These are phyloP conservation scores for Phymatocera aterrima DNA, from an alignment of 2,888 invertebrate species.

Conservation along the genomic window DNA sequence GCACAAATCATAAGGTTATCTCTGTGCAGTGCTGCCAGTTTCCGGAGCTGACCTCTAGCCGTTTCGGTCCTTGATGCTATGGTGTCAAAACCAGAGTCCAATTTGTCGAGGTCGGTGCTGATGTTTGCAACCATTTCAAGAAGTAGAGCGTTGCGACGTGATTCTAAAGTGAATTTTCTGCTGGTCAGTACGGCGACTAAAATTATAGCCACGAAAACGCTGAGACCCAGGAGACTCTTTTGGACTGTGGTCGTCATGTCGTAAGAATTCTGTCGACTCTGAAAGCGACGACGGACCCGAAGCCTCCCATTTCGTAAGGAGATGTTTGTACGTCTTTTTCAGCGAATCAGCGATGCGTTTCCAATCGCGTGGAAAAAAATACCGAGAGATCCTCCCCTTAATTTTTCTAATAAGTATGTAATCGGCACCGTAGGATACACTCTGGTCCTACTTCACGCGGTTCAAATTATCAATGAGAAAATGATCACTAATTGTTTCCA, in stretches of 20 bases:
- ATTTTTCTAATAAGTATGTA: too few species aligned
- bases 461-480: background rate
- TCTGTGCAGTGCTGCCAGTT: conserved; percentile 56
- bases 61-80: conserved; percentile 57
- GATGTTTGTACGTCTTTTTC: too few species aligned
- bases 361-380: too few species aligned
- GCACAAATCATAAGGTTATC: conserved; percentile 60
- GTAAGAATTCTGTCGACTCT: background rate
- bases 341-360: too few species aligned
- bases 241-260: conserved; percentile 52
- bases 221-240: conserved; percentile 55
- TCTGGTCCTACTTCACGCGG: too few species aligned
- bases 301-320: conserved; percentile 31
- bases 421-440: too few species aligned
- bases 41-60: conserved; percentile 55
- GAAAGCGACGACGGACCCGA: background rate
- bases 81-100: conserved; percentile 60
- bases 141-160: conserved; percentile 52
- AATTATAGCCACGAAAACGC: conserved; percentile 53
- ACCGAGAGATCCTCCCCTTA: too few species aligned
- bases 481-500: background rate
- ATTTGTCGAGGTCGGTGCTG: conserved; percentile 61
- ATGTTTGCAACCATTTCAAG: conserved; percentile 63
- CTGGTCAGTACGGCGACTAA: conserved; percentile 54
- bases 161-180: conserved; percentile 52